Base-by-base conservation (phyloP, 2,113 vertebrate species). In the Sapajus apella region DNA sequence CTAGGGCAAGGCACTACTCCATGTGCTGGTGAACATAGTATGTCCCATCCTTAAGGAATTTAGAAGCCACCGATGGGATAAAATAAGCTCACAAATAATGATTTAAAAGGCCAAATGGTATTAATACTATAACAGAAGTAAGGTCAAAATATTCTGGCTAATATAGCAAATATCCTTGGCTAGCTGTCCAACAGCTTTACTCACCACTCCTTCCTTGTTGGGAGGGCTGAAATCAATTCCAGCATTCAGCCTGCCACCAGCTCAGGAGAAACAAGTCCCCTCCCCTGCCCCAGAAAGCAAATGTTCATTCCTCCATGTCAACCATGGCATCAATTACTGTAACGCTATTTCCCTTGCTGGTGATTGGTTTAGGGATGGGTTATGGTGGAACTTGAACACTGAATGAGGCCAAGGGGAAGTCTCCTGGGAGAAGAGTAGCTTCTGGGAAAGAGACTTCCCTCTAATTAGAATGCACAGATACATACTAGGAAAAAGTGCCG, bases 1-100 rank as follows among this genome's bases (percentile, higher is more conserved):
- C 23, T 87, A 79, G 76, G 47, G 83, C 23, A 91, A 96, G 77
- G 45, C 20, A 94, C 21, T 81, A 32, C 52, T 58, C 18, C 68
- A 72, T n/a, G 27, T n/a, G 58, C 25, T 95, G 50, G 61, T 80
- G 45, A 89, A 97, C 95, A 85, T 6, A 90, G 64, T 55, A 86
- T 43, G 56, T 4, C 43, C 2, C 76, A 94, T 80, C 58, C 8
- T 56, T 92, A 88, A 66, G 32, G 52, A 80, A 90, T 77, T 56
- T 45, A 85, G 80, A 84, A 45, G 72, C 56, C 64, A 72, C 4
- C 37, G 61, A 89, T 90, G 58, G 27, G 68, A 81, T 87, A 45
- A 55, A 90, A 90, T 43, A 83, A 83, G 43, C 14, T 81, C 82
- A 81, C 11, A 95, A 79, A 64, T 66, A 90, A 45, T 61, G 61